Percentiles rank a stretch among this genome's conserved stretches.
These are phyloP conservation scores for Mycalesis mineus DNA, from an alignment of 2,888 invertebrate genomes.

Conservation along the genomic window DNA sequence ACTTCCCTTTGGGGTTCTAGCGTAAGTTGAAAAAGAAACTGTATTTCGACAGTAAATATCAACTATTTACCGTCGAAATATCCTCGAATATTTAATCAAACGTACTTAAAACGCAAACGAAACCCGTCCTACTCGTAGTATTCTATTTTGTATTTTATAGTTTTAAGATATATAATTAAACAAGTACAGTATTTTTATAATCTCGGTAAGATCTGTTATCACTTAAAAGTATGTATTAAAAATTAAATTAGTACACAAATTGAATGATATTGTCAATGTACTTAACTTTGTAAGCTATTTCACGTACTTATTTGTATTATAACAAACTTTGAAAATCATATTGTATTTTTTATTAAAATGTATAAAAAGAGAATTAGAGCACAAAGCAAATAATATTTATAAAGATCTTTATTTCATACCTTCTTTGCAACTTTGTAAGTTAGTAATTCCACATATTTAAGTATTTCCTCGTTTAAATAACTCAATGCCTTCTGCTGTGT, in stretches of 20 bases:
- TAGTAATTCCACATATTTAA: no score
- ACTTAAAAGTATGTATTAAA: neutral
- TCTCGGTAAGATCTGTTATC: conserved; percentile 1
- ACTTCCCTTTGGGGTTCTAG: no score
- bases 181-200: neutral
- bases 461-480: no score
- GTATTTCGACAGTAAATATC: neutral
- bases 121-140: neutral
- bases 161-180: neutral
- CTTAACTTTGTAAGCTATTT: neutral
- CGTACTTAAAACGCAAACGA: neutral
- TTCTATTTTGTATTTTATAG: neutral
- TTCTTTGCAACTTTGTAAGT: no score
- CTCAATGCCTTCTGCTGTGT: no score
- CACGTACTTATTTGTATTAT: neutral
- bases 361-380: no score
- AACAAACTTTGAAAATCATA: neutral
- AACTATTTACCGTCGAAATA: no score
- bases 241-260: neutral
- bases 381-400: no score
- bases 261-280: neutral
- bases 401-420: no score
- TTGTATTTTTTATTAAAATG: no score
- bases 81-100: neutral
- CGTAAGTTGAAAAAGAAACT: neutral